These are phyloP conservation scores for Bombus cullumanus DNA, from an alignment of 1,140 invertebrate species.

Conservation along the genomic window DNA sequence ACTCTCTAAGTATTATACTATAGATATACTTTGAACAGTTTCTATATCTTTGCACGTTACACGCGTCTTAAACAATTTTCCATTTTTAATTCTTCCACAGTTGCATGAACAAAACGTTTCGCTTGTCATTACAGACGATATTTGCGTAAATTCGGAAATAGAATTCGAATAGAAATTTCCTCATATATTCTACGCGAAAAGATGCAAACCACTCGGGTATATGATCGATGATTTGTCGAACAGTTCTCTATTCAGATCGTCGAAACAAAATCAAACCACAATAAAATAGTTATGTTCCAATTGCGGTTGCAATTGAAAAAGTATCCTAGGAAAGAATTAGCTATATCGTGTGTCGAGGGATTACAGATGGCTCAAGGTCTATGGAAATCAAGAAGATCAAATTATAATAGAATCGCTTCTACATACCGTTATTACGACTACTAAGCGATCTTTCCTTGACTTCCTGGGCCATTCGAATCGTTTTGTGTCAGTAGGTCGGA, in stretches of 20 bases:
- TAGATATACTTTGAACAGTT: too few relatives aligned
- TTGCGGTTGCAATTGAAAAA: background rate
- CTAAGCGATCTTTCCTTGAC: background rate
- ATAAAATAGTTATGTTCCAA: background rate
- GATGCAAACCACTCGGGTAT: too few relatives aligned
- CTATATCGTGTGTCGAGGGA: background rate
- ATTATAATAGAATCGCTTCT: background rate
- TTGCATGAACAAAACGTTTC: too few relatives aligned
- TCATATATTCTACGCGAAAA: too few relatives aligned
- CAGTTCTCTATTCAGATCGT: background rate
- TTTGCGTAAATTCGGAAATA: too few relatives aligned
- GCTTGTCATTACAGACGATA: too few relatives aligned
- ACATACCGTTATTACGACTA: background rate
- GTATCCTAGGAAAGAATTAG: background rate
- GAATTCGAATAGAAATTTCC: too few relatives aligned
- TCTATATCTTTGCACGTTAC: too few relatives aligned
- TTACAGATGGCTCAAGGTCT: background rate
- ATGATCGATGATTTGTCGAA: background rate
- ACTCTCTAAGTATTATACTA: too few relatives aligned
- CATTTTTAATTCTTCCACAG: too few relatives aligned
- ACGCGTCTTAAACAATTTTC: too few relatives aligned
- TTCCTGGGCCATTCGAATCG: background rate
- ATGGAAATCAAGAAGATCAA: background rate
- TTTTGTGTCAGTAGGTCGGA: slow-evolving; percentile 46
- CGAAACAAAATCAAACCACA: too few relatives aligned